A percentile compares a stretch with the other conserved stretches of the same genome.
Evolutionary conservation across 2,888 invertebrate species (phyloP).

Genomic region (Leptinotarsa haldemani): DNA sequence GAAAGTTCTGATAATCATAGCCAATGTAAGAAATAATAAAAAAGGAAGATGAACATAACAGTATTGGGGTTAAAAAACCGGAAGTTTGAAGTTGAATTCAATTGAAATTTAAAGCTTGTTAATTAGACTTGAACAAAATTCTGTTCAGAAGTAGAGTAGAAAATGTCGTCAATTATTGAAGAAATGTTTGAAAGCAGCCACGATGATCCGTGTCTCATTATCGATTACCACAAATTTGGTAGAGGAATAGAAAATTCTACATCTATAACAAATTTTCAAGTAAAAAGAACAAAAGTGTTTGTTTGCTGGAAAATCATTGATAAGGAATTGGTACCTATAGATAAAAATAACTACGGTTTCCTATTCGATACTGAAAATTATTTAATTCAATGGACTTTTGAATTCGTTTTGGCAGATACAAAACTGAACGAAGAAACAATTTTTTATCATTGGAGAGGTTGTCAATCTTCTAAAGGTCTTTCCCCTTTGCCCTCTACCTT

Average conservation of each 20-base stretch:
- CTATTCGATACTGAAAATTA: constrained; percentile 49
- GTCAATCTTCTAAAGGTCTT: constrained; percentile 49
- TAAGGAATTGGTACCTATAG: constrained; percentile 36
- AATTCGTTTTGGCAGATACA: constrained; percentile 28
- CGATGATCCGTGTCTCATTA: constrained; percentile 40
- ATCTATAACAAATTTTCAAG: constrained; percentile 20
- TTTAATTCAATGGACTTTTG: constrained; percentile 50
- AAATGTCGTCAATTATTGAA: constrained; percentile 39
- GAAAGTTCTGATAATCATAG: no score
- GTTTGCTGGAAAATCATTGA: constrained; percentile 49
- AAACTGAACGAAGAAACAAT: constrained; percentile 37
- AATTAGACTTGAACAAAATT: no score
- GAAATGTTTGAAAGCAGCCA: constrained; percentile 31
- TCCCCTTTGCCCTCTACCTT: constrained; percentile 52
- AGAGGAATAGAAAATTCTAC: constrained; percentile 27
- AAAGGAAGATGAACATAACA: no score
- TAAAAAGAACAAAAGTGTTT: constrained; percentile 33
- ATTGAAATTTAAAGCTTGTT: no score
- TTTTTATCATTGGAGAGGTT: constrained; percentile 54
- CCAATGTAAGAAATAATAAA: no score
- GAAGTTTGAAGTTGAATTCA: no score
- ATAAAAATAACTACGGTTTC: constrained; percentile 34
- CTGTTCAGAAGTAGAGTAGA: background rate
- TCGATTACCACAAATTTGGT: constrained; percentile 40
- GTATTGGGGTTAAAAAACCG: no score